phyloP scores from a whole-genome alignment of 2,113 vertebrate genomes.

The Dinomys branickii region DNA sequence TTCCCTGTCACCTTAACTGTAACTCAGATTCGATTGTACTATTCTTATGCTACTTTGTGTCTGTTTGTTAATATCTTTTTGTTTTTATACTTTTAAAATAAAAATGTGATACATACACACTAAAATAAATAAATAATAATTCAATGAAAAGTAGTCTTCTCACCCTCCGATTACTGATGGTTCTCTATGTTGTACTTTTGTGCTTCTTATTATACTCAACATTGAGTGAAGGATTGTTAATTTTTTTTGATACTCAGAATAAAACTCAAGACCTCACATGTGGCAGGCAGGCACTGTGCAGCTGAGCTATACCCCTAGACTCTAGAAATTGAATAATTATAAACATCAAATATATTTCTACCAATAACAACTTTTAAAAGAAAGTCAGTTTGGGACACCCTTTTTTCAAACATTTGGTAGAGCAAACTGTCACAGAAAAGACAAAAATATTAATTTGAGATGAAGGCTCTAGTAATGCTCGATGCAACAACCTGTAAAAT shows the following conservation, averaged over 20 bases:
- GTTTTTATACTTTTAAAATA: no score
- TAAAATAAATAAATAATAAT: background rate
- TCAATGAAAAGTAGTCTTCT: background rate
- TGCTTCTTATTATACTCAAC: rapidly evolving
- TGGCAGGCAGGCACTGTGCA: no score
- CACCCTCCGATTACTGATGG: background rate
- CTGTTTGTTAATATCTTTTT: no score
- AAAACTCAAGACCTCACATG: no score
- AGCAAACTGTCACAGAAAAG: background rate
- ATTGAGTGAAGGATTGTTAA: background rate
- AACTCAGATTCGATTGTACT: no score
- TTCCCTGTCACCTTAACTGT: no score
- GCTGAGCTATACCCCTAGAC: no score
- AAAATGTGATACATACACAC: background rate
- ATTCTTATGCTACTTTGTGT: no score
- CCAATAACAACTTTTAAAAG: background rate
- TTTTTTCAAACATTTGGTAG: background rate
- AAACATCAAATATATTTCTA: background rate
- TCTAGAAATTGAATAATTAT: background rate
- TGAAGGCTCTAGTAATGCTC: background rate
- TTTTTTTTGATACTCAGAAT: no score
- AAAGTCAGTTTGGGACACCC: background rate
- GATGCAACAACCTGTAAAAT: background rate
- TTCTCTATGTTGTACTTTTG: background rate
- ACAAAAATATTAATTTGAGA: background rate